phyloP scores from a whole-genome alignment of 2,888 invertebrate genomes.

The Caenorhabditis zanzibari region DNA sequence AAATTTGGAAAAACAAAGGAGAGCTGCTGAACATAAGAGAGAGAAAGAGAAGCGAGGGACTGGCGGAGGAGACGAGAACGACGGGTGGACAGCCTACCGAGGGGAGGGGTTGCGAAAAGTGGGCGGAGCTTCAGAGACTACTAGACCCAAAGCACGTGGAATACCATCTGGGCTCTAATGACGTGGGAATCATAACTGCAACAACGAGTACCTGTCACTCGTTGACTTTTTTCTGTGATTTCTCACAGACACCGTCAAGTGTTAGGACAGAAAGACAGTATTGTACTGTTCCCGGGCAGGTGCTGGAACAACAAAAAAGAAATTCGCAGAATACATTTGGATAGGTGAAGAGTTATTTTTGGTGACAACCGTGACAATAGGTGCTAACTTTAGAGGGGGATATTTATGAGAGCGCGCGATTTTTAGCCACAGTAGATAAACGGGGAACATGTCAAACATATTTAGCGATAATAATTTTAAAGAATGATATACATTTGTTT shows the following conservation, averaged over 20 bases:
- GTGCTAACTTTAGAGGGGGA: too few relatives aligned
- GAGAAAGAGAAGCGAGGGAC: conserved; percentile 6
- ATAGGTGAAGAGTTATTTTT: too few relatives aligned
- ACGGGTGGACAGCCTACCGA: conserved; percentile 43
- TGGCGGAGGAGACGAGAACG: conserved; percentile 51
- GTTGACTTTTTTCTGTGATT: not conserved
- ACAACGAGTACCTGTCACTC: conserved; percentile 19
- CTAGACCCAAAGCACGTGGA: conserved; percentile 36
- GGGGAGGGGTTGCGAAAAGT: conserved; percentile 46
- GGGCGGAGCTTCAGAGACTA: conserved; percentile 40
- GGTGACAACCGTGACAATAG: too few relatives aligned
- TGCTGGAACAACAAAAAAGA: too few relatives aligned
- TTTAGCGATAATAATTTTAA: not conserved
- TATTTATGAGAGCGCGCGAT: too few relatives aligned
- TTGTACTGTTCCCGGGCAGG: too few relatives aligned
- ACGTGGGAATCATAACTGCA: conserved; percentile 42
- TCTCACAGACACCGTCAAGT: not conserved
- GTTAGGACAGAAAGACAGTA: not conserved
- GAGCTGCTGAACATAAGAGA: conserved; percentile 38
- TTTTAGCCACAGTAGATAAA: not conserved
- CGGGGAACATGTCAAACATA: not conserved
- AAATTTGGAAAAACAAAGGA: conserved; percentile 27
- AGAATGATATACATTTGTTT: not conserved
- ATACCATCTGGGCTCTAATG: conserved; percentile 54
- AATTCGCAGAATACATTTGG: too few relatives aligned